These are phyloP conservation scores for Venusia cambrica DNA, from an alignment of 2,888 invertebrate genomes.

Conservation along the genomic window DNA sequence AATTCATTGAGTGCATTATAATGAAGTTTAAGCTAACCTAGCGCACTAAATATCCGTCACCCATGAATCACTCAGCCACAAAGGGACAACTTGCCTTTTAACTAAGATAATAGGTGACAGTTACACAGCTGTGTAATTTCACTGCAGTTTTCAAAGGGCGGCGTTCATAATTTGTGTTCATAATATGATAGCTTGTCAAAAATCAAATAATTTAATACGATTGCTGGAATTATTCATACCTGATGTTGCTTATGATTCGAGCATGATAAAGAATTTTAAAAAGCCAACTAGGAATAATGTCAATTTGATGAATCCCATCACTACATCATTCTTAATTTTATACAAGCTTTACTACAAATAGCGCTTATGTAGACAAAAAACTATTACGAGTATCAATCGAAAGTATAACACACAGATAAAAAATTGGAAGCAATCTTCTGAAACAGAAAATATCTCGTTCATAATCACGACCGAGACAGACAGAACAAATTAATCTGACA, in stretches of 20 bases:
- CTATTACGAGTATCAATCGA: too few relatives aligned
- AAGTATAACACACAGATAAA: too few relatives aligned
- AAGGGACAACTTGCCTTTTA: slow-evolving; percentile 24
- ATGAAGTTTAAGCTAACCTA: slow-evolving; percentile 10
- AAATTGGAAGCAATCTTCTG: slow-evolving; percentile 8
- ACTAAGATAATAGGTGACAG: slow-evolving; percentile 20
- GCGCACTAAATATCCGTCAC: slow-evolving; percentile 22
- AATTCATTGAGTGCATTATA: too few relatives aligned
- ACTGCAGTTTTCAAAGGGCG: slow-evolving; percentile 4
- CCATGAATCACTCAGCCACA: slow-evolving; percentile 23
- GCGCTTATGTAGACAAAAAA: too few relatives aligned
- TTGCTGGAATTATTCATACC: slow-evolving; percentile 3
- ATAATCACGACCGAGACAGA: slow-evolving; percentile 29
- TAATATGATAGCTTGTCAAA: slow-evolving; percentile 3
- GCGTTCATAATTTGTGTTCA: slow-evolving; percentile 10
- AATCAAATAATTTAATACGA: slow-evolving; percentile 5
- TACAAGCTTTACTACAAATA: too few relatives aligned
- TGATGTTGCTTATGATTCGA: too few relatives aligned
- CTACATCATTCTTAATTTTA: too few relatives aligned
- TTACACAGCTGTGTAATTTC: slow-evolving; percentile 17
- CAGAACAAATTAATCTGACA: slow-evolving; percentile 36
- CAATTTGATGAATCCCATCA: too few relatives aligned
- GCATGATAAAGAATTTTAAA: too few relatives aligned
- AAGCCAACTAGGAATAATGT: too few relatives aligned
- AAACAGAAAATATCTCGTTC: slow-evolving; percentile 21